Base-by-base conservation (phyloP, 2,113 vertebrate genomes). In the Podarcis raffonei region DNA sequence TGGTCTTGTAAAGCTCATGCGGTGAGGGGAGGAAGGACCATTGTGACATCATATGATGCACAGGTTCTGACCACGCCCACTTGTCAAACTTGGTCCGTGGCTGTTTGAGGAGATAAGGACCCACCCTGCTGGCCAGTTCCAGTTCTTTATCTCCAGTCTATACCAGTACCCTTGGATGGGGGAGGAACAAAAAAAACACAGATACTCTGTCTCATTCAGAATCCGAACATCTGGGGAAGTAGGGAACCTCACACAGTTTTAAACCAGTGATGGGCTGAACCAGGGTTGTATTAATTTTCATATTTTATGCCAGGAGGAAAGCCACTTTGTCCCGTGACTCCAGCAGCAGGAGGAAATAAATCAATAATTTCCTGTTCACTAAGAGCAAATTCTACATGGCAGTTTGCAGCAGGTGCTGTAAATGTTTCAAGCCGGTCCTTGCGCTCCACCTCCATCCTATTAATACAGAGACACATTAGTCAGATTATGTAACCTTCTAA, bases 401-500 rank as follows among this genome's bases (percentile, higher is more conserved):
- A 62, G 57, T 5, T 16, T n/a, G 48, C 30, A 65, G 76, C 81
- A 88, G 76, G 39, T 87, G 18, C 30, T 84, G n/a, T 37, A 81
- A 78, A 69, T 53, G 23, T 18, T 88, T 75, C 48, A 11, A 37
- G 32, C n/a, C 62, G 48, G 25, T 59, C 32, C 12, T 57, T 8
- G 27, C 11, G 15, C 32, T 6, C 27, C 23, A 18, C 7, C 30
- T 22, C 83, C 20, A 25, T 7, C 81, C 25, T 66, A 35, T 35
- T 77, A 78, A 77, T 86, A 77, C 16, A 79, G 80, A 66, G 72
- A 15, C 81, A 83, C 37, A 53, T 76, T 59, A 7, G 7, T 71
- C 62, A 62, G 35, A 78, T 89, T 71, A 71, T 59, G 32, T 85
- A 91, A 82, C 53, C 48, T 59, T 37, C 80, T 87, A 69, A 30